Evolutionary conservation across 2,797 vertebrate species (phyloP), one percentile per base, ranked within the genome.

Genomic region (Amblyopsis hoosieri): DNA sequence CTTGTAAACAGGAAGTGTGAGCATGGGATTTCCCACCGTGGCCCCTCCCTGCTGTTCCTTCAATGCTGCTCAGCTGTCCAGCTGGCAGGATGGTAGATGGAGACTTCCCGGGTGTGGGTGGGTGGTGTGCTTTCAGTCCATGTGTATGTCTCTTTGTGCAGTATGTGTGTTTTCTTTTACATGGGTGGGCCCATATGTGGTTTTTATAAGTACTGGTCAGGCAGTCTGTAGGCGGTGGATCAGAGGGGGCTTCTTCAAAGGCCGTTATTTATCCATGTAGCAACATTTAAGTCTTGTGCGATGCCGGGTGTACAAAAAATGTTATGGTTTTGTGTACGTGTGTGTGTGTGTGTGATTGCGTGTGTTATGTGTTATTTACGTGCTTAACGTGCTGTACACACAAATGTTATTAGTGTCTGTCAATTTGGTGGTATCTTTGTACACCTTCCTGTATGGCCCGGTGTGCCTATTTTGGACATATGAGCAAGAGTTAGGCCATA

Each of bases 1-100:
- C 82, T 72, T 81, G 74, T 89, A 88, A 90, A 90, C 90, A 90
- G 90, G 90, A 91, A 90, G 81, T 79, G 70, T 78, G 76, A 66
- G 78, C 56, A 46, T 73, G 81, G 80, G 86, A 80, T 87, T 87
- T 87, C 87, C 86, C 70, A 69, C 76, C 80, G 66, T 68, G 23
- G 53, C 1, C 33, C 6, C 54, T 13, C 31, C 9, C 31, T 23
- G 5, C 33, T 7, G 12, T 37, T 37, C 6, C 33, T 9, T 19
- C 14, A 46, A 12, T 12, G 10, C 56, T n/a, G 12, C n/a, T 48
- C 12, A 12, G 13, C 47, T 2, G 57, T 74, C 78, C 75, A 67
- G 72, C 70, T 78, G 65, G 74, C 14, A 54, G 14, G 19, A 7
- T 14, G 10, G 14, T 14, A 23, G n/a, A 12, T 66, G 8, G 23